Evolutionary conservation across 1,140 invertebrate species (phyloP).

Genomic region (Melipona quadrifasciata): DNA sequence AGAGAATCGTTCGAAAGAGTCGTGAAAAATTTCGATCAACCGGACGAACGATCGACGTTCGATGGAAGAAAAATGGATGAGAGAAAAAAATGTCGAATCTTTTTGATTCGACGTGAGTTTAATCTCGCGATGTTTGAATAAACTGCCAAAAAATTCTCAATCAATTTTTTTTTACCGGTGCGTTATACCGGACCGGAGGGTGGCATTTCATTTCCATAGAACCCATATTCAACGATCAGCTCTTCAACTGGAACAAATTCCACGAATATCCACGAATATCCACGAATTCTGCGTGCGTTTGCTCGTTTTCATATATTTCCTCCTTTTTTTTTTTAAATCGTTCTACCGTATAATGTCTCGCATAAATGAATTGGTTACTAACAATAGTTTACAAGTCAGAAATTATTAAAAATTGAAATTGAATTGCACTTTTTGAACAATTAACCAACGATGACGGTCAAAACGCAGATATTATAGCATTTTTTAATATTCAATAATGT

Average conservation of each 20-base stretch:
- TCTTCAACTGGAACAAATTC: neutral
- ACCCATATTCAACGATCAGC: neutral
- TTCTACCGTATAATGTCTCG: neutral
- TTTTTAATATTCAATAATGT: no score
- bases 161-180: neutral
- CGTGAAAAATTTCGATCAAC: neutral
- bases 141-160: neutral
- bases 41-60: neutral
- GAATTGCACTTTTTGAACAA: no score
- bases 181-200: neutral
- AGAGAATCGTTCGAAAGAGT: neutral
- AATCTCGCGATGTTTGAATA: neutral
- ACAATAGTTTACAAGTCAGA: no score
- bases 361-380: neutral
- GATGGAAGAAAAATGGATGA: neutral
- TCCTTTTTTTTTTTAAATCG: neutral
- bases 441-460: no score
- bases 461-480: no score
- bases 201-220: constrained; percentile 1
- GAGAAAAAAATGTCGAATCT: neutral
- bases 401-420: no score
- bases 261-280: neutral
- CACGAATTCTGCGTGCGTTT: no score
- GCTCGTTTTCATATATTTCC: neutral
- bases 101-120: no score